Evolutionary conservation across 2,888 invertebrate genomes (phyloP), one percentile per base, ranked within the genome.

Genomic region (Gymnosoma rotundatum): DNA sequence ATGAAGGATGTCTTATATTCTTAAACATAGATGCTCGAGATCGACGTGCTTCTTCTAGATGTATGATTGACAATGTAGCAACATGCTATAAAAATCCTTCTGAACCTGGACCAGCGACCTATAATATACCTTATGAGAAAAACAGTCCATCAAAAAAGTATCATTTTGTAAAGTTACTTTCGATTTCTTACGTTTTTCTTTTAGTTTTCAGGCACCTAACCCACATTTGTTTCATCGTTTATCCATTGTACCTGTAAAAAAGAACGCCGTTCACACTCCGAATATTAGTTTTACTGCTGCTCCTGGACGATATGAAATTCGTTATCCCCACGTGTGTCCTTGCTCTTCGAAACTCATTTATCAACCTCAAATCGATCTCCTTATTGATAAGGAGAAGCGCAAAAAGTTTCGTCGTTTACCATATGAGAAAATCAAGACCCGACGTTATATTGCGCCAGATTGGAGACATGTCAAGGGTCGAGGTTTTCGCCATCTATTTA

Each of bases 301-400:
- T 0, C 90, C 91, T 0, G 91, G 91, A 0, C 90, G 91, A 2
- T 91, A 91, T 64, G 89, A 90, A 4, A 83, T 70, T 21, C 87
- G 89, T 25, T 89, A 86, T 70, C 61, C 86, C 0, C 75, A 83
- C 4, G 72, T 82, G 5, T 90, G 91, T 64, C 83, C 87, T 10
- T 90, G 90, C 61, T 58, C 84, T 8, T 25, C 79, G 2, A 86
- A 87, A 14, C 87, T 87, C 20, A 85, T 79, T 0, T 67, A 56
- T 4, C 67, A 87, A 66, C 89, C 91, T 0, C 86, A 86, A 0
- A 74, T 90, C 4, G 86, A 87, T 60, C 20, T 90, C 3, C 1
- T 74, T 2, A 88, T 91, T 1, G 91, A 91, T 4, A 87, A 86
- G 0, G 87, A 89, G 67, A 91, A 91, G 50, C 88, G 89, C 0